Base-by-base conservation (phyloP, 1,140 invertebrate species). In the Papilio polyxenes region DNA sequence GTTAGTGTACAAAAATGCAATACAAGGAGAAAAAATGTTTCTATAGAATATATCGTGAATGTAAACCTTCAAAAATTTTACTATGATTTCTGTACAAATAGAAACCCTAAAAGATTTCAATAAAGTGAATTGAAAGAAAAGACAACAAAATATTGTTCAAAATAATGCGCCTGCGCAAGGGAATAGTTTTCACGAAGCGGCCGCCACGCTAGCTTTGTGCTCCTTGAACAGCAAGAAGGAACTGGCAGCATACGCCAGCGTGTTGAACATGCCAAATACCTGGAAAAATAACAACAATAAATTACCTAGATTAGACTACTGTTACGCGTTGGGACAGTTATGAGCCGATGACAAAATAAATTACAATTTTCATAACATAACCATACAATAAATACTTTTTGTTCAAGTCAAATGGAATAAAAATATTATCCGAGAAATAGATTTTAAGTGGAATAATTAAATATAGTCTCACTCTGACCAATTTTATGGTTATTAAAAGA, bases 221-320 rank as follows among this genome's bases (percentile, higher is more conserved):
- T 98, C 97, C 80, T 96, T 89, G 92, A 96, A 97, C 72, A 98
- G 94, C 85, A 98, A 96, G 89, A 97, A 98, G 7, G 97, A 93
- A 78, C 97, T 97, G 62, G 96, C 96, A 3, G 95, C 97, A 86
- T 98, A 98, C 7, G 96, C 97, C 56, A 97, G 82, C n/a, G 96
- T 96, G 90, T 98, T 98, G 92, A 98, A 96, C 1, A 98, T 91
- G 82, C 97, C 97, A 88, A 98, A 98, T 31, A 97, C 95, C 97
- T 98, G 92, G 94, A 95, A 90, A 89, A 92, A 75, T 87, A 88
- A 86, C 74, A 84, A 9, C 53, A 74, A 69, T 65, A 74, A 37
- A 31, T n/a, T n/a, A n/a, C 7, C 7, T 44, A 44, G 40, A 44
- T 44, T 44, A 44, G 4, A 7, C 40, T 44, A 1, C 1, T 2